Evolutionary conservation across 2,888 invertebrate species (phyloP), one percentile per base, ranked within the genome.

Genomic region (Lasioglossum oenotherae): DNA sequence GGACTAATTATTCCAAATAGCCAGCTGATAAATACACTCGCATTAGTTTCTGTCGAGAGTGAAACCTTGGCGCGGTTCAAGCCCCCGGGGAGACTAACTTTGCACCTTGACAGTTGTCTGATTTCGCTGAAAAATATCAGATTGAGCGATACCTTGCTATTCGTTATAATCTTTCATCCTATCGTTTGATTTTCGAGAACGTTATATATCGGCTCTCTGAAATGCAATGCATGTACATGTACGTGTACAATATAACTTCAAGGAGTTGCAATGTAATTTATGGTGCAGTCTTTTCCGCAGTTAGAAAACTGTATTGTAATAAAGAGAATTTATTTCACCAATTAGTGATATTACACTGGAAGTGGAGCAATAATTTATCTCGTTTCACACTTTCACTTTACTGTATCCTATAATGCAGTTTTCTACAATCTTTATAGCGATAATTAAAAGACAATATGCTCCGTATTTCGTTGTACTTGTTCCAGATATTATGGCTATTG

Each of bases 1-100:
- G 16, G 41, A 72, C 72, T 72, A 72, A 72, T 72, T 72, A 72
- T 44, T 72, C 72, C 16, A 72, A 72, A 72, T 72, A 6, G 72
- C 44, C 6, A 2, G 27, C 44, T 72, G 72, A 72, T 72, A 72
- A 72, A 72, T 44, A 44, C 44, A 72, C 72, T n/a, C 44, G 41
- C 44, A 44, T 72, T 72, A 44, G 14, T 72, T 44, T 72, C 72
- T 72, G 44, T 44, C 72, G 44, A n/a, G 41, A 44, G 16, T 27
- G 72, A 44, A 72, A 44, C 72, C 44, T 72, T 44, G 72, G 72
- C 38, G 41, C 41, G 38, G 71, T 38, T 41, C 38, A 41, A 71
- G 71, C 71, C 71, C 38, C 38, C 38, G 41, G 71, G 14, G n/a
- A 38, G n/a, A n/a, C 71, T 41, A 38, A 69, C 67, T 69, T 69